Evolutionary conservation across 2,888 invertebrate genomes (phyloP), one percentile per base, ranked within the genome.

Genomic region (Oegoconia quadripuncta): DNA sequence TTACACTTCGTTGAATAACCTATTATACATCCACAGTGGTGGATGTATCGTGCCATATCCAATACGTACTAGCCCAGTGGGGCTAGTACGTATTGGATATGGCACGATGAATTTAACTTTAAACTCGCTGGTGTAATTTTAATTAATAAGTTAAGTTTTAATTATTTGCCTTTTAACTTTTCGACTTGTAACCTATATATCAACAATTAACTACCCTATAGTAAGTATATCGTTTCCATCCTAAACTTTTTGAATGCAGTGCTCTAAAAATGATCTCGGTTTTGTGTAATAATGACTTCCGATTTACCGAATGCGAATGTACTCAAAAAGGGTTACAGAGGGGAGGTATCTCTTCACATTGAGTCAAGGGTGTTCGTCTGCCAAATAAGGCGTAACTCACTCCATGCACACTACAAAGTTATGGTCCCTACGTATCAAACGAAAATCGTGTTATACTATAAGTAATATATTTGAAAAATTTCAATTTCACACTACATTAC

Each of bases 271-370:
- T 70, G 69, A 74, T 77, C 71, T 76, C 72, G 69, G 73, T 72
- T 79, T 76, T 76, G 68, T 78, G 75, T 77, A 79, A n/a, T n/a
- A n/a, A 81, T 79, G 79, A 75, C 74, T 80, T 83, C 79, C 79
- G 77, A 81, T 81, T 82, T 77, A 74, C 71, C 71, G 73, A 71
- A 67, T 73, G 74, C 69, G 68, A 81, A 77, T 66, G 73, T 78
- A 68, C 74, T 79, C 59, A 56, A 73, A 66, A 74, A 76, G 79
- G 77, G 77, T 77, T 77, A 69, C 65, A 64, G 60, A 58, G 66
- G 71, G 73, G 72, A 64, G 73, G 71, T 72, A 78, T 75, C 77
- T 73, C 74, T 73, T 64, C 69, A 69, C 74, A 67, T 63, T 62
- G 64, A 64, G 66, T 75, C 67, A 62, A 78, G 76, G 68, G 72